Conservation (phyloP, 35 echinoderm and acorn worm species). For the Strongylocentrotus purpuratus region DNA sequence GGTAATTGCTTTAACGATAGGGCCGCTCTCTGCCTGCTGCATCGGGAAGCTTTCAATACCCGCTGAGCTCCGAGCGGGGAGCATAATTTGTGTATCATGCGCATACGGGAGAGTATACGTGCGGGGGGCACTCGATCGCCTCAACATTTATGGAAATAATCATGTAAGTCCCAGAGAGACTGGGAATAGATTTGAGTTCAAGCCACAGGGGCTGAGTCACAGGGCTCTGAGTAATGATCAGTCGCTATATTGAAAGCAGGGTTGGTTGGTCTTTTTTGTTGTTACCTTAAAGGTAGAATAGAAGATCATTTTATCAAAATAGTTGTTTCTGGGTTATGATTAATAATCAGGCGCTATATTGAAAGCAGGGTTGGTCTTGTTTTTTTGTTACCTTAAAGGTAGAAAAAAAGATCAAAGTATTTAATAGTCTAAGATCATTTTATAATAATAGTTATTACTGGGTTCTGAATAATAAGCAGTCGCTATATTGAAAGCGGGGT, state of each 20-base stretch:
- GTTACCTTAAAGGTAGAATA: not conserved
- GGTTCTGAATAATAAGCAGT: not conserved
- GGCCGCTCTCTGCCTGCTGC: not conserved
- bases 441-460: too few relatives aligned
- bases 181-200: slow-evolving; percentile 18
- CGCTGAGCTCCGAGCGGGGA: not conserved
- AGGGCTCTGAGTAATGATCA: slow-evolving; percentile 1
- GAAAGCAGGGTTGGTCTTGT: not conserved
- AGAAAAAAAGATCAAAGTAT: not conserved
- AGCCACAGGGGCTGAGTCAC: not conserved
- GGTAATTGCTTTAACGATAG: slow-evolving; percentile 2
- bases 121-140: not conserved
- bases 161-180: slow-evolving; percentile 27
- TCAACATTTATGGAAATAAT: slow-evolving; percentile 43
- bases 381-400: not conserved
- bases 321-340: too few relatives aligned
- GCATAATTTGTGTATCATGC: slow-evolving; percentile 40
- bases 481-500: not conserved
- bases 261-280: not conserved
- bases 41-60: slow-evolving; percentile 6
- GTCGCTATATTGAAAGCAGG: not conserved
- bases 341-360: not conserved
- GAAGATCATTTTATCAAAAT: not conserved
- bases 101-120: not conserved
- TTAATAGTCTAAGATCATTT: too few relatives aligned